Percentiles rank a stretch among this genome's conserved stretches.
Evolutionary conservation across 2,113 vertebrate genomes (phyloP).

Genomic region (Acanthisitta chloris): DNA sequence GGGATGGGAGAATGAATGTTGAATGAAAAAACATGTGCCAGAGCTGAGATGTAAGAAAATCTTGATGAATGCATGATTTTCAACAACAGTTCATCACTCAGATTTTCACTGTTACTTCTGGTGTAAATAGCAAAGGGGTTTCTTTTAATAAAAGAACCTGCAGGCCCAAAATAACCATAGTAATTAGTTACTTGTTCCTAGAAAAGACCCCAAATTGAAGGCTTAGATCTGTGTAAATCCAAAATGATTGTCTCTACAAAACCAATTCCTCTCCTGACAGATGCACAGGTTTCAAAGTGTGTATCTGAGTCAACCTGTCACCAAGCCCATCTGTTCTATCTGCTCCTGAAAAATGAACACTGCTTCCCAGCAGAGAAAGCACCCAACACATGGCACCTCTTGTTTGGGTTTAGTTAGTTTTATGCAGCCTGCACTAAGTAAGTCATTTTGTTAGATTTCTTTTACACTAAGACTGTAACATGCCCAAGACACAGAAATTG

Average conservation of each 20-base stretch:
- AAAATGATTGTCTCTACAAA: background rate
- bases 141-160: background rate
- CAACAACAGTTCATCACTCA: background rate
- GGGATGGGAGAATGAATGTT: background rate
- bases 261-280: background rate
- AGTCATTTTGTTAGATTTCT: background rate
- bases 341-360: background rate
- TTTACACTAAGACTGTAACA: background rate
- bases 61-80: background rate
- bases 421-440: background rate
- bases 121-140: background rate
- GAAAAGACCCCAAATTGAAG: background rate
- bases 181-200: background rate
- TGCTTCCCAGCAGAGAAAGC: accelerated
- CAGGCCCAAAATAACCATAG: background rate
- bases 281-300: background rate
- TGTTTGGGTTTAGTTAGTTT: background rate
- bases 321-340: background rate
- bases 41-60: background rate
- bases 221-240: background rate
- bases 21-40: background rate
- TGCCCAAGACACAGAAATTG: background rate
- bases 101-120: background rate
- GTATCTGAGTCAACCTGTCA: background rate
- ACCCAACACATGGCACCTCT: background rate